These are phyloP conservation scores for Papilio protenor DNA, from an alignment of 2,888 invertebrate genomes.

Conservation along the genomic window DNA sequence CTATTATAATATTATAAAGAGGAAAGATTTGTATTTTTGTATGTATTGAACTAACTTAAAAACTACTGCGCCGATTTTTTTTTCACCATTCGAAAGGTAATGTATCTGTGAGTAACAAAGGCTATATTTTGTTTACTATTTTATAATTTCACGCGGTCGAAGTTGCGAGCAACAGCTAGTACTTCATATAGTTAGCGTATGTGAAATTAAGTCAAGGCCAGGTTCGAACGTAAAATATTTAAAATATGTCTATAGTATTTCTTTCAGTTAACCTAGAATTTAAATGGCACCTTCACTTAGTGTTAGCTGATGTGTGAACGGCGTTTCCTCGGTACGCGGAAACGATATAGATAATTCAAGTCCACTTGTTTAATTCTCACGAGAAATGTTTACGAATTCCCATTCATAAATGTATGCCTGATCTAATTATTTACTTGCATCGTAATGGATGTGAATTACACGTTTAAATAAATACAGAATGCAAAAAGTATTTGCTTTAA, in stretches of 20 bases:
- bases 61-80: no score
- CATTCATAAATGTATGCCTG: conserved; percentile 21
- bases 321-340: conserved; percentile 23
- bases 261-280: conserved; percentile 18
- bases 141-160: no score
- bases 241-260: conserved; percentile 4
- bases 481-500: background rate
- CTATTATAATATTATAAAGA: no score
- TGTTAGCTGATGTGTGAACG: conserved; percentile 6
- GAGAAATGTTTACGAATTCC: conserved; percentile 16
- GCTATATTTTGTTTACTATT: no score
- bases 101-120: no score
- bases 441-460: conserved; percentile 7
- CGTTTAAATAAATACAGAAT: conserved; percentile 1
- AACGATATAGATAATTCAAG: conserved; percentile 12
- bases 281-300: conserved; percentile 7
- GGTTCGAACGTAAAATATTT: background rate
- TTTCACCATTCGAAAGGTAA: no score
- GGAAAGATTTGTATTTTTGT: no score
- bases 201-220: conserved; percentile 10
- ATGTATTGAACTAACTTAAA: no score
- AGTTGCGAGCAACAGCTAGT: no score
- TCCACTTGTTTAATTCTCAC: conserved; percentile 12
- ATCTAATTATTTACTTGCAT: conserved; percentile 23
- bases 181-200: background rate